phyloP scores from a whole-genome alignment of 2,888 invertebrate genomes.

The Acanthopleura granulata region DNA sequence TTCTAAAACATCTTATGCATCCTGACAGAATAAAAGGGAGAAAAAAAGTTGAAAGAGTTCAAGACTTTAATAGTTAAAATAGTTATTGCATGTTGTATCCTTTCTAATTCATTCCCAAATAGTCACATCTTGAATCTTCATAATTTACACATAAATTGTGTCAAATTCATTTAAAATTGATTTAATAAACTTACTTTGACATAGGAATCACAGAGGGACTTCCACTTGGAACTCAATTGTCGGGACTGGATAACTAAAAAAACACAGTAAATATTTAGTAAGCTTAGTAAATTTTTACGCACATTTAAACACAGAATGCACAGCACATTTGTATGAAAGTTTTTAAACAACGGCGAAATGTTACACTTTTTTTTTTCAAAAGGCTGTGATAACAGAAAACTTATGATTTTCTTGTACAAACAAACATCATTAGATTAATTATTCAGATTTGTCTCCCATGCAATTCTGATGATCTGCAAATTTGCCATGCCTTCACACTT shows the following conservation, averaged over 20 bases:
- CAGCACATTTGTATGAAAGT: too few relatives aligned
- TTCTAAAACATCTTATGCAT: background rate
- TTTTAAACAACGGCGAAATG: too few relatives aligned
- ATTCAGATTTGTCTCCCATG: too few relatives aligned
- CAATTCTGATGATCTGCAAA: too few relatives aligned
- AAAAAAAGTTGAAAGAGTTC: background rate
- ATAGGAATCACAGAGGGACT: conserved; percentile 52
- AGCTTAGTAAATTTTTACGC: too few relatives aligned
- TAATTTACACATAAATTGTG: background rate
- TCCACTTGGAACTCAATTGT: conserved; percentile 52
- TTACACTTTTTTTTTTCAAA: background rate
- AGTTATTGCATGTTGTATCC: too few relatives aligned
- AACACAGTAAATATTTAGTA: conserved; percentile 11
- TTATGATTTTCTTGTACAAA: too few relatives aligned
- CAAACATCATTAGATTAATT: too few relatives aligned
- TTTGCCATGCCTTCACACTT: background rate
- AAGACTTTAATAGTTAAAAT: background rate
- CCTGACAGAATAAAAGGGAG: background rate
- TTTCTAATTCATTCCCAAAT: too few relatives aligned
- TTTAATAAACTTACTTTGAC: conserved; percentile 47
- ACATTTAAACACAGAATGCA: too few relatives aligned
- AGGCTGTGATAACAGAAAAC: too few relatives aligned
- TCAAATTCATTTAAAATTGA: background rate
- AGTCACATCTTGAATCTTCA: too few relatives aligned
- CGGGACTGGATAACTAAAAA: conserved; percentile 55